Evolutionary conservation across 2,113 vertebrate species (phyloP), one percentile per base, ranked within the genome.

Genomic region (Triplophysa dalaica): DNA sequence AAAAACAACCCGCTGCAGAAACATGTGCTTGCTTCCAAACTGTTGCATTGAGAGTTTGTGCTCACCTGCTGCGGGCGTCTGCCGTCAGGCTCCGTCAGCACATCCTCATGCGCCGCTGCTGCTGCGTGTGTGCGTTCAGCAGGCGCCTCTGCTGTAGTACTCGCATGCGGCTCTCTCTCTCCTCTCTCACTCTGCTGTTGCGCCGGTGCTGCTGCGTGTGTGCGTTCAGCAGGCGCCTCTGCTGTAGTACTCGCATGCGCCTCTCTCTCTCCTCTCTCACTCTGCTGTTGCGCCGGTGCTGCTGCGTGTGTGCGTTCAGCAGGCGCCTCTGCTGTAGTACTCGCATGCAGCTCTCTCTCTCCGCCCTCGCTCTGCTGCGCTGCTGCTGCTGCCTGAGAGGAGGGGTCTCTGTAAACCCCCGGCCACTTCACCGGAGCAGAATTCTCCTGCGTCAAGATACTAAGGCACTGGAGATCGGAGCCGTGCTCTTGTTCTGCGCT

Each of bases 361-460:
- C 43, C 85, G 80, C 62, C 77, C 86, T 45, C 68, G 85, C 80
- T 90, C 85, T 52, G 87, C 72, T 85, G 84, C 29, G 29, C 29
- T 29, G 29, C 29, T 5, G 86, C 93, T 81, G 43, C 84, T 89
- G 89, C 90, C 91, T 78, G 54, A 76, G 43, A 77, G 85, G 41
- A 85, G 77, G 82, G 54, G 54, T 58, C 19, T 21, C 54, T 10
- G 54, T 21, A 10, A 19, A 21, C 8, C 54, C 54, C 54, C 54
- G 4, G 64, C 2, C 74, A 80, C 82, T 90, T 90, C 70, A 83
- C 87, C 62, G 87, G 84, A 66, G 87, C 19, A 9, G 54, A 8
- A 6, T 21, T 58, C 19, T 58, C 54, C 8, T 58, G 54, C n/a
- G 8, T 8, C 19, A 21, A 21, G 54, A 10, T n/a, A 58, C 13